phyloP scores from a whole-genome alignment of 2,888 invertebrate species.

The Tinea semifulvella region DNA sequence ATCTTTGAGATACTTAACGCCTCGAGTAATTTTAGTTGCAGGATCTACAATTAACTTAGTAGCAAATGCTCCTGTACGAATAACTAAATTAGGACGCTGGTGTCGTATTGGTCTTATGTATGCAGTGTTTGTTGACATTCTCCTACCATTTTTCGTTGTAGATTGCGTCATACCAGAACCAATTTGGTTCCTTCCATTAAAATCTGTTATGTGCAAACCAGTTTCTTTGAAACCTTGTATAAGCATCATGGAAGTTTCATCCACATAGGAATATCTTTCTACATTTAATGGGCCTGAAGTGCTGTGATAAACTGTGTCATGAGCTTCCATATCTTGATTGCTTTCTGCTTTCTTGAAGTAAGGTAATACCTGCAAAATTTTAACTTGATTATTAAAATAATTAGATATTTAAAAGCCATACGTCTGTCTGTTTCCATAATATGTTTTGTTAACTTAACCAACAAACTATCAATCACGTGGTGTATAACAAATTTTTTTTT shows the following conservation, averaged over 20 bases:
- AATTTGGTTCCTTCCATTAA: constrained; percentile 65
- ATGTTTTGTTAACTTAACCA: no score
- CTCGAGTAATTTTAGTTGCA: constrained; percentile 52
- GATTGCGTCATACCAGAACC: constrained; percentile 71
- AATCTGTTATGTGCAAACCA: constrained; percentile 67
- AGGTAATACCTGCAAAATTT: constrained; percentile 62
- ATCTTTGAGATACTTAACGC: constrained; percentile 43
- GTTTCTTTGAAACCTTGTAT: constrained; percentile 70
- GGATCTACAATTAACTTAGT: constrained; percentile 69
- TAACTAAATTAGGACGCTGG: constrained; percentile 55
- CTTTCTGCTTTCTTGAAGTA: constrained; percentile 76
- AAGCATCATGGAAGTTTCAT: constrained; percentile 63
- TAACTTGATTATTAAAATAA: no score
- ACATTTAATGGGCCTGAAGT: constrained; percentile 71
- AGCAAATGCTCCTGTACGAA: constrained; percentile 60
- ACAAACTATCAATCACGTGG: no score
- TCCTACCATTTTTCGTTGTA: constrained; percentile 68
- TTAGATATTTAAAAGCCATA: no score
- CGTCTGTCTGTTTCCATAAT: no score
- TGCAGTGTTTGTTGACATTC: constrained; percentile 70
- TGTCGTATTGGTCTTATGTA: constrained; percentile 73
- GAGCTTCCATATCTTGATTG: constrained; percentile 63
- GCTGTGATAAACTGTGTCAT: constrained; percentile 66
- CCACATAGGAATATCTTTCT: constrained; percentile 70
- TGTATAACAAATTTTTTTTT: no score